phyloP scores from a whole-genome alignment of 2,888 invertebrate species.

The Rapana venosa region DNA sequence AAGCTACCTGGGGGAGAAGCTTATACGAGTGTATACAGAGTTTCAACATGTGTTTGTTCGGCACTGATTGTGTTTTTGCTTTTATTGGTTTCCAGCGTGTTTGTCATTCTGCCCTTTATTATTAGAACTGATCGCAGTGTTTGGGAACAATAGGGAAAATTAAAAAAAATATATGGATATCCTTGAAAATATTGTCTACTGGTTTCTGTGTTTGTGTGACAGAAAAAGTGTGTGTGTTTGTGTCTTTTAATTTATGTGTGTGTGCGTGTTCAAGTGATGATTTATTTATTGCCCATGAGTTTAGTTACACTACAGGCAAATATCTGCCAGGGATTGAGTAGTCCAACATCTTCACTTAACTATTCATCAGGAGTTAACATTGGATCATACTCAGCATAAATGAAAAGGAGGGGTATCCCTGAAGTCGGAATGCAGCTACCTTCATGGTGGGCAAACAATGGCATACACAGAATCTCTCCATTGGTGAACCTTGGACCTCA shows the following conservation, averaged over 20 bases:
- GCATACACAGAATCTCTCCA: no score
- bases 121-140: constrained; percentile 32
- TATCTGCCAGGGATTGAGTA: no score
- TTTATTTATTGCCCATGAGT: neutral
- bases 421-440: no score
- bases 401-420: no score
- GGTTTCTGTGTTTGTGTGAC: constrained; percentile 15
- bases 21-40: constrained; percentile 5
- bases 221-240: neutral
- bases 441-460: no score
- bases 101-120: constrained; percentile 36
- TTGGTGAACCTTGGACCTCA: no score
- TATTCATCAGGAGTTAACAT: no score
- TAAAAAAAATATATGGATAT: constrained; percentile 40
- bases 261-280: neutral
- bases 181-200: constrained; percentile 20
- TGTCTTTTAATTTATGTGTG: neutral
- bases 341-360: no score
- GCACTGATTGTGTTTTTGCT: constrained; percentile 7
- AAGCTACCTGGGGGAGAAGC: neutral
- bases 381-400: no score
- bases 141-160: constrained; percentile 45
- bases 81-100: constrained; percentile 34
- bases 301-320: no score
- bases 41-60: neutral